Conservation (phyloP, 2,888 invertebrate species). For the Aethes cnicana region DNA sequence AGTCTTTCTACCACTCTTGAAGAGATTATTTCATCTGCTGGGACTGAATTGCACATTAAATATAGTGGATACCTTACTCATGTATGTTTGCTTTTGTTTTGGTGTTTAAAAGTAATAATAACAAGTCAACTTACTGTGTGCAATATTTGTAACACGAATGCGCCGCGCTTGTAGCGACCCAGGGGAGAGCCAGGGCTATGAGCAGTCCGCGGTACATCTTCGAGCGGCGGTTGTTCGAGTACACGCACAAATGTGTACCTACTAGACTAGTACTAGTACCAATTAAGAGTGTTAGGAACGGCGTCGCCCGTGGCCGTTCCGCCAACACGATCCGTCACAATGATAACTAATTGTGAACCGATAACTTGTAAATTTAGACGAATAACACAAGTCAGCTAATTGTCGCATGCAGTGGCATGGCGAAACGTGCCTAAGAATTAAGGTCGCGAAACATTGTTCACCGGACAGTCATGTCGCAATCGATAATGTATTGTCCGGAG, state of each 20-base stretch:
- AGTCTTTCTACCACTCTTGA: too few species aligned
- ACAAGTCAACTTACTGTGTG: slow-evolving; percentile 19
- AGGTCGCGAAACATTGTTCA: slow-evolving; percentile 30
- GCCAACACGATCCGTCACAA: slow-evolving; percentile 16
- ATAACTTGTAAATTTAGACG: slow-evolving; percentile 39
- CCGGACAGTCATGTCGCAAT: slow-evolving; percentile 29
- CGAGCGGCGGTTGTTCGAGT: neutral
- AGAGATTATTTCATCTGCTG: too few species aligned
- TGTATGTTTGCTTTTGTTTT: too few species aligned
- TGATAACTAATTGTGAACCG: slow-evolving; percentile 38
- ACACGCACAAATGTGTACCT: too few species aligned
- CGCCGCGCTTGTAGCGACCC: too few species aligned
- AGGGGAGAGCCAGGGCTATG: slow-evolving; percentile 2
- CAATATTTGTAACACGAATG: slow-evolving; percentile 9
- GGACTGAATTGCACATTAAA: too few species aligned
- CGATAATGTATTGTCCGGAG: slow-evolving; percentile 29
- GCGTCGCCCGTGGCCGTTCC: slow-evolving; percentile 15
- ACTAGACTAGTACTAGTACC: too few species aligned
- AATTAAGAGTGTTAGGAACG: slow-evolving; percentile 15
- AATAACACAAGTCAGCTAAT: slow-evolving; percentile 33
- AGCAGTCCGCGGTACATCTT: slow-evolving; percentile 3
- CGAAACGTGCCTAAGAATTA: slow-evolving; percentile 34
- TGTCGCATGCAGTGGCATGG: slow-evolving; percentile 29
- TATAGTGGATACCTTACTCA: too few species aligned
- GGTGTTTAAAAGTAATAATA: too few species aligned